Evolutionary conservation across 2,888 invertebrate species (phyloP), one percentile per base, ranked within the genome.

Genomic region (Dioctria linearis): DNA sequence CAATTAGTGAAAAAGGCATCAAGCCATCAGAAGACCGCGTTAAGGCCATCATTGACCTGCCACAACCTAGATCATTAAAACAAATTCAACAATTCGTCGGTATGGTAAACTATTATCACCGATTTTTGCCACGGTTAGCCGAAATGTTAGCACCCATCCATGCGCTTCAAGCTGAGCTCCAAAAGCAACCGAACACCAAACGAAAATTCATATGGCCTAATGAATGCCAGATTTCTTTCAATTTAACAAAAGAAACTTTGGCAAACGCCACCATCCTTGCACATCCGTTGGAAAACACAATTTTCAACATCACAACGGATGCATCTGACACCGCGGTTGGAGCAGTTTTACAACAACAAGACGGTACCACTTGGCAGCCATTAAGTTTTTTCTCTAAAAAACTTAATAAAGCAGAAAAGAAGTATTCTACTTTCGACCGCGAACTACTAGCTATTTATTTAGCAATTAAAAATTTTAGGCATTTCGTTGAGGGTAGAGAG

Each of bases 211-310:
- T 2, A 25, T 25, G 25, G 25, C 25, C 25, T 25, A 25, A 25
- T 25, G 25, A 25, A 25, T 25, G 25, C 25, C 25, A 25, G 25
- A 0, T 13, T 11, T 39, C 39, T 6, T 73, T 42, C 37, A 73
- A 73, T 39, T n/a, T n/a, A n/a, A n/a, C n/a, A n/a, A n/a, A n/a
- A n/a, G 8, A 59, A 76, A 40, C 40, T 3, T 63, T 76, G 5
- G 76, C 8, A 59, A 76, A 39, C 11, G 25, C 61, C 3, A 59
- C 76, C 3, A 25, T 59, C 11, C 76, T 76, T 0, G 76, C 76
- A 3, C 76, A 76, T 39, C 76, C 76, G 4, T 25, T 25, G 25
- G 25, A 25, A 25, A 25, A 25, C 25, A 25, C 25, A 25, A 25
- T 2, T 25, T 25, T 25, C 25, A 25, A 25, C 25, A 25, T 25